Base-by-base conservation (phyloP, 2,888 invertebrate species). In the Leucania comma region DNA sequence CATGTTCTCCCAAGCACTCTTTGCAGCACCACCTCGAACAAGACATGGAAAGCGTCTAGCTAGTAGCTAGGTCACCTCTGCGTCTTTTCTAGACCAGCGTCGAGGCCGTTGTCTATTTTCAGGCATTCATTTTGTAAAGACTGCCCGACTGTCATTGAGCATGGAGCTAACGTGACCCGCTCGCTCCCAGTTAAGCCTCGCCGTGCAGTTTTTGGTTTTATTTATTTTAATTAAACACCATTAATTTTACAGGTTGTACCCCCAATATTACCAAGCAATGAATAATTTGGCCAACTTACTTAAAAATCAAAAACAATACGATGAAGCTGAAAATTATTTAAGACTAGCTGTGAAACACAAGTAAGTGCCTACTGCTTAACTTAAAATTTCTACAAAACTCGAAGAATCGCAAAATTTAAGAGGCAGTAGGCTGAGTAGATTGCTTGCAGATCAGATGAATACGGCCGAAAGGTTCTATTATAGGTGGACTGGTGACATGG, bases 221-320 rank as follows among this genome's bases (percentile, higher is more conserved):
- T 32, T 24, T 2, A 6, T n/a, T 12, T 24, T 12, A 48, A 22
- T 24, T 20, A 12, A 50, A 59, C 6, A 35, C 0, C 5, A 32
- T 29, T 60, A 9, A 24, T 26, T 54, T 89, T 90, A 78, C 89
- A 97, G 97, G 80, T 93, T 99, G 73, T 97, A 98, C 94, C 98
- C 98, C 3, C 95, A 97, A 57, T 99, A 99, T 92, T 98, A 98
- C 91, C 98, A 98, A 93, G 98, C 99, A 0, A 98, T 99, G 98
- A 99, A 99, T 91, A 99, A 99, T 94, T 96, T 99, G 81, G 99
- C 98, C 0, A 99, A 99, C 94, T 95, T 99, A 78, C 94, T 98
- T 26, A 97, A 98, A 91, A 97, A 98, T 88, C 94, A 96, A 80
- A 97, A 97, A 48, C 92, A 97, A 71, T 96, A 97, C 81, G 86